A percentile compares a stretch with the other conserved stretches of the same genome.
phyloP scores from a whole-genome alignment of 92 coral and sea anemone genomes.

The Porites divaricata region DNA sequence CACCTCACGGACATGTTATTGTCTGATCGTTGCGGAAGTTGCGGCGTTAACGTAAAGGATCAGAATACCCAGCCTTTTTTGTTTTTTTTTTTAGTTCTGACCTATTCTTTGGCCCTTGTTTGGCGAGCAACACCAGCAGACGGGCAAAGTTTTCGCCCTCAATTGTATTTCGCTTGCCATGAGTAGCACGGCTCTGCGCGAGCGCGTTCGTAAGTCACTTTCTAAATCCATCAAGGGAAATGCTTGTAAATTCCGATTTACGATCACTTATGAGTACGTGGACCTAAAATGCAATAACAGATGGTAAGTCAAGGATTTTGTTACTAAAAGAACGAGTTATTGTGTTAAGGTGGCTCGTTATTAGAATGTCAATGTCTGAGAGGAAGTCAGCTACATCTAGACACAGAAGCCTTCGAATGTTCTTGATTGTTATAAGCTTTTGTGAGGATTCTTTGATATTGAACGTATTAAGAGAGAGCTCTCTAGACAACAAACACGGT shows the following conservation, averaged over 20 bases:
- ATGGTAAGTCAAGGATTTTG: constrained; percentile 68
- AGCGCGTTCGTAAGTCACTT: constrained; percentile 73
- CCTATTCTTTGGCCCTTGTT: not conserved
- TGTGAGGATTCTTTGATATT: too few species aligned
- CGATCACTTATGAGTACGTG: constrained; percentile 92
- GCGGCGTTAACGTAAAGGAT: not conserved
- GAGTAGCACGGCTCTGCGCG: constrained; percentile 51
- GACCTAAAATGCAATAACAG: constrained; percentile 74
- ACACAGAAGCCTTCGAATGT: too few species aligned
- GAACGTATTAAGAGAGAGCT: too few species aligned
- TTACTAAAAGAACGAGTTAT: not conserved
- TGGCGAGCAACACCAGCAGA: not conserved
- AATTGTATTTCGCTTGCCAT: not conserved
- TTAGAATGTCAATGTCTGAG: too few species aligned
- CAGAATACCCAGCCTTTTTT: not conserved
- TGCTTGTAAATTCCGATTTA: constrained; percentile 94
- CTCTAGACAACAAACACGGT: too few species aligned
- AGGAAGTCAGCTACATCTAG: too few species aligned
- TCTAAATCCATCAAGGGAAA: constrained; percentile 80
- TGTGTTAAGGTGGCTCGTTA: not conserved
- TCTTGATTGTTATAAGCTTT: too few species aligned
- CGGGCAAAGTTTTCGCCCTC: not conserved
- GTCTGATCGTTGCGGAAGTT: not conserved
- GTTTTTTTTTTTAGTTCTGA: too few species aligned
- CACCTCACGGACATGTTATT: not conserved